Percentiles rank a stretch among this genome's conserved stretches.
phyloP scores from a whole-genome alignment of 2,888 invertebrate genomes.

The Trichopria drosophilae region DNA sequence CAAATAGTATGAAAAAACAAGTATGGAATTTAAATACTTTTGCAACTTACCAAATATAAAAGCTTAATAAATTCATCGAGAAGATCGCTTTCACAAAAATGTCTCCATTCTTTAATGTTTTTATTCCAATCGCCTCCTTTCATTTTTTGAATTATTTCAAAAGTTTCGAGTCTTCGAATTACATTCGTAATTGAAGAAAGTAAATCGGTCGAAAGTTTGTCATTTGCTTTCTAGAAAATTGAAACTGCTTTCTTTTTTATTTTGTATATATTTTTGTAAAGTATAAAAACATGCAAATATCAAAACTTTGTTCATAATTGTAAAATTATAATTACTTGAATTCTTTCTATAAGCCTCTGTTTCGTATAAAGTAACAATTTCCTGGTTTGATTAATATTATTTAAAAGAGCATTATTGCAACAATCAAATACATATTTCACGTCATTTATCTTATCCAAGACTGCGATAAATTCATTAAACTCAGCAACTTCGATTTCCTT shows the following conservation, averaged over 20 bases:
- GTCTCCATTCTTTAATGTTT: slow-evolving; percentile 55
- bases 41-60: slow-evolving; percentile 53
- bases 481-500: slow-evolving; percentile 43
- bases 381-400: slow-evolving; percentile 48
- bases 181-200: slow-evolving; percentile 39
- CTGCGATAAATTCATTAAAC: slow-evolving; percentile 52
- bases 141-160: slow-evolving; percentile 47
- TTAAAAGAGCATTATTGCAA: slow-evolving; percentile 55
- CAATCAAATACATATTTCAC: slow-evolving; percentile 57
- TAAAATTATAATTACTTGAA: slow-evolving; percentile 32
- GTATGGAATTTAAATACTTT: slow-evolving; percentile 3
- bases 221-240: slow-evolving; percentile 28
- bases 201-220: slow-evolving; percentile 29
- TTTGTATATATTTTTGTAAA: too few species aligned
- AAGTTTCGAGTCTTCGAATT: slow-evolving; percentile 57
- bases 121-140: slow-evolving; percentile 34
- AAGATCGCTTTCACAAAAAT: slow-evolving; percentile 56
- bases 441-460: slow-evolving; percentile 58
- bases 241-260: slow-evolving; percentile 6
- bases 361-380: slow-evolving; percentile 52
- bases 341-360: slow-evolving; percentile 42
- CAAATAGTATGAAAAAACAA: too few species aligned
- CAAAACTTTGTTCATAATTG: too few species aligned
- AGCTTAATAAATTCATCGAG: slow-evolving; percentile 54
- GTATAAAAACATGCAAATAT: too few species aligned